Evolutionary conservation across 2,797 vertebrate species (phyloP), one percentile per base, ranked within the genome.

Genomic region (Fistularia commersonii): DNA sequence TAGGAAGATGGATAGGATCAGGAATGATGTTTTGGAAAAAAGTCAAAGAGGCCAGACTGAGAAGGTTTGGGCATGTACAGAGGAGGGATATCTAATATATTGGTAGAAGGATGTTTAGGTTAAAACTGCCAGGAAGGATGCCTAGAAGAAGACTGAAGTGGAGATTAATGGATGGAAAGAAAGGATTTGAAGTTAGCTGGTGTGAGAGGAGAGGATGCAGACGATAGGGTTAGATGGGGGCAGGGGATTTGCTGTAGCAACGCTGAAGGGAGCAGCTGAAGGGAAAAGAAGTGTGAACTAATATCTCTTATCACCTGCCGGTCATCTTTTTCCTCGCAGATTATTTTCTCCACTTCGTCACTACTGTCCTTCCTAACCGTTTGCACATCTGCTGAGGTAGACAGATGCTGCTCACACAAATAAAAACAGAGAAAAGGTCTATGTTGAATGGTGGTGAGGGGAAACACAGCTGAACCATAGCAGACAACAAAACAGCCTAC

Each of bases 301-400:
- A 48, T 12, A 48, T 0, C 11, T n/a, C 1, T 6, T 15, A 10
- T 66, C 64, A 91, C 91, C 89, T 91, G 81, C 65, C 81, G 89
- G 61, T 89, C 80, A 1, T 85, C 85, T 41, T 87, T 91, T 46
- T 90, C 90, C 46, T 91, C 83, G 7, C 80, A 92, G 67, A 90
- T 89, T 59, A 92, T 90, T 61, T 76, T 91, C 76, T 89, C 81
- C 64, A 91, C 85, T 64, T 90, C 81, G 1, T 89, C 85, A 14
- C 76, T 90, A 72, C 62, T 79, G 70, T 83, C 83, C 54, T 87
- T 89, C 66, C 64, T 89, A 56, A 90, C 81, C 0, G 57, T 91
- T 75, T 90, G 86, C 5, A 89, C 61, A 0, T 90, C 83, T 0
- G 88, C 79, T 1, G 84, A 76, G 3, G 58, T 86, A 54, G 88